Evolutionary conservation across 2,797 vertebrate species (phyloP).

Genomic region (Cyprinella venusta): DNA sequence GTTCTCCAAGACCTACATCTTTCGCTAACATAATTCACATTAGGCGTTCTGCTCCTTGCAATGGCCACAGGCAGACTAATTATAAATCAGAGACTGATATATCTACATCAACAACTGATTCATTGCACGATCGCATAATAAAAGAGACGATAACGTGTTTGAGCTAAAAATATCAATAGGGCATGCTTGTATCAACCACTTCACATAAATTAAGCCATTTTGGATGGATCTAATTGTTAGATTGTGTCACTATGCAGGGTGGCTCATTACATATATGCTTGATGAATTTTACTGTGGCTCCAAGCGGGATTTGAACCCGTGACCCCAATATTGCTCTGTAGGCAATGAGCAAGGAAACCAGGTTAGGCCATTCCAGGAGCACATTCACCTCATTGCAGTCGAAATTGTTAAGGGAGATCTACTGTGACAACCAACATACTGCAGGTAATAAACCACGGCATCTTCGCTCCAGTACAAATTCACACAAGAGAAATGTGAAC

Average conservation of each 20-base stretch:
- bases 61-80: constrained; percentile 16
- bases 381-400: constrained; percentile 22
- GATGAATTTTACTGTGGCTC: constrained; percentile 33
- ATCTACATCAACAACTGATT: constrained; percentile 23
- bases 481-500: constrained; percentile 30
- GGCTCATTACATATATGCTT: constrained; percentile 33
- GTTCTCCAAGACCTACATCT: constrained; percentile 41
- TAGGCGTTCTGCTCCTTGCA: constrained; percentile 16
- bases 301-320: constrained; percentile 41
- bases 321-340: constrained; percentile 26
- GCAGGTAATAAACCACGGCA: constrained; percentile 46
- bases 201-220: constrained; percentile 2
- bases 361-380: constrained; percentile 41
- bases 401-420: constrained; percentile 45
- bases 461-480: constrained; percentile 30
- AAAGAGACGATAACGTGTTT: background rate
- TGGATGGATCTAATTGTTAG: constrained; percentile 27
- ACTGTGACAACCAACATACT: constrained; percentile 53
- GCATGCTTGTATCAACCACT: background rate
- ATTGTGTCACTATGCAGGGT: constrained; percentile 27
- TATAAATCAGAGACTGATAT: constrained; percentile 25
- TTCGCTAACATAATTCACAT: constrained; percentile 37
- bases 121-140: constrained; percentile 8
- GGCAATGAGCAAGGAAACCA: constrained; percentile 39
- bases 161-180: background rate